Conservation (phyloP, 2,888 invertebrate genomes). For the Drosophila acutilabella region DNA sequence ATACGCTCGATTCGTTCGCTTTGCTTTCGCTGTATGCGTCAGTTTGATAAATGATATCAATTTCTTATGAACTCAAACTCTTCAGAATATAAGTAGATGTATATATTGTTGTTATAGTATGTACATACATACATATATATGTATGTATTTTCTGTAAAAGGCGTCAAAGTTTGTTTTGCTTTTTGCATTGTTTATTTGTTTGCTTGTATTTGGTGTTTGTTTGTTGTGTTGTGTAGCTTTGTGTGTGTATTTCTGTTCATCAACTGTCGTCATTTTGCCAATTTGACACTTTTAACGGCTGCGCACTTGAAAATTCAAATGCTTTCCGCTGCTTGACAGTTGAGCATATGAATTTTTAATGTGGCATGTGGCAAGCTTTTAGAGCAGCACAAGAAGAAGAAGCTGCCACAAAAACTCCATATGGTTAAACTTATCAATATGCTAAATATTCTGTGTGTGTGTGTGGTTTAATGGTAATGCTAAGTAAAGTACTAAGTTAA, state of each 20-base stretch:
- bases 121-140: constrained; percentile 2
- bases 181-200: constrained; percentile 28
- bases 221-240: constrained; percentile 15
- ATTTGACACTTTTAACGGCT: constrained; percentile 78
- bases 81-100: constrained; percentile 20
- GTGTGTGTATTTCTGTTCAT: constrained; percentile 15
- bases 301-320: constrained; percentile 76
- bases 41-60: constrained; percentile 79
- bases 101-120: background rate
- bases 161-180: constrained; percentile 62
- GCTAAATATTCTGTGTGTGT: constrained; percentile 56
- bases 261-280: constrained; percentile 65
- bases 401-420: constrained; percentile 44
- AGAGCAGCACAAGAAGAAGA: constrained; percentile 16
- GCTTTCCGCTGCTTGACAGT: constrained; percentile 63
- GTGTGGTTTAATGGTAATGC: constrained; percentile 42
- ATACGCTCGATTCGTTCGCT: constrained; percentile 47
- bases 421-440: constrained; percentile 67
- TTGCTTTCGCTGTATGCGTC: constrained; percentile 57
- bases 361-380: constrained; percentile 63
- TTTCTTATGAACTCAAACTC: constrained; percentile 66
- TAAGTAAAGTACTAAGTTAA: constrained; percentile 39
- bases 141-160: constrained; percentile 25
- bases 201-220: constrained; percentile 31
- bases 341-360: constrained; percentile 77